These are phyloP conservation scores for Poeciliopsis paucimaculata DNA, from an alignment of 2,797 vertebrate genomes.

Conservation along the genomic window DNA sequence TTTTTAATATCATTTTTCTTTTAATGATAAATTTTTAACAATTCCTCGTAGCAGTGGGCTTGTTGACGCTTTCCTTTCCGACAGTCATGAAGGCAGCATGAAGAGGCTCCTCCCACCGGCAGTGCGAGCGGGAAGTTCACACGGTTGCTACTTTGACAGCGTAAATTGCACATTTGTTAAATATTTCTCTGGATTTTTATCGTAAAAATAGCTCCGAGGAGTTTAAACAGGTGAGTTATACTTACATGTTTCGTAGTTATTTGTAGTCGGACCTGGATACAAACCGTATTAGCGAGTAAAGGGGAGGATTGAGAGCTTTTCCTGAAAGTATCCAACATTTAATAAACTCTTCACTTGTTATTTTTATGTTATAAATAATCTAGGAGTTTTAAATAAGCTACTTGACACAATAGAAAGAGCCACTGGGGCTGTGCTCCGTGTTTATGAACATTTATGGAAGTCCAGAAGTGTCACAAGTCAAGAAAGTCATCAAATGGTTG, in stretches of 20 bases:
- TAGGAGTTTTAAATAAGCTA: neutral
- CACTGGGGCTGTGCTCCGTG: neutral
- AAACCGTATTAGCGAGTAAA: neutral
- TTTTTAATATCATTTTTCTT: too few relatives aligned
- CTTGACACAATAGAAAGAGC: too few relatives aligned
- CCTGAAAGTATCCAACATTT: neutral
- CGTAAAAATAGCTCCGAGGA: neutral
- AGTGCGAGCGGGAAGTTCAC: slow-evolving; percentile 63
- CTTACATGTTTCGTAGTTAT: neutral
- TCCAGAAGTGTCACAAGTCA: neutral
- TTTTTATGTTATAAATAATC: neutral
- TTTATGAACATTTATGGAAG: neutral
- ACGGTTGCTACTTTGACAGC: neutral
- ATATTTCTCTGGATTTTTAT: neutral
- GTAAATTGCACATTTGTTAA: neutral
- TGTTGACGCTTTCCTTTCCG: slow-evolving; percentile 7
- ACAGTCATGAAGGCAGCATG: slow-evolving; percentile 25
- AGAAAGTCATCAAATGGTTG: neutral
- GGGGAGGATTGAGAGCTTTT: neutral
- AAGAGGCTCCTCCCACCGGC: slow-evolving; percentile 30
- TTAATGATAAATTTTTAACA: neutral
- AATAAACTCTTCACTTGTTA: neutral
- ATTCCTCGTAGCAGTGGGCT: too few relatives aligned
- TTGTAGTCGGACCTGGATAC: neutral
- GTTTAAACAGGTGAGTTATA: slow-evolving; percentile 7